Conservation (phyloP, 2,797 vertebrate species). For the Enteromius afrohamiltoni region DNA sequence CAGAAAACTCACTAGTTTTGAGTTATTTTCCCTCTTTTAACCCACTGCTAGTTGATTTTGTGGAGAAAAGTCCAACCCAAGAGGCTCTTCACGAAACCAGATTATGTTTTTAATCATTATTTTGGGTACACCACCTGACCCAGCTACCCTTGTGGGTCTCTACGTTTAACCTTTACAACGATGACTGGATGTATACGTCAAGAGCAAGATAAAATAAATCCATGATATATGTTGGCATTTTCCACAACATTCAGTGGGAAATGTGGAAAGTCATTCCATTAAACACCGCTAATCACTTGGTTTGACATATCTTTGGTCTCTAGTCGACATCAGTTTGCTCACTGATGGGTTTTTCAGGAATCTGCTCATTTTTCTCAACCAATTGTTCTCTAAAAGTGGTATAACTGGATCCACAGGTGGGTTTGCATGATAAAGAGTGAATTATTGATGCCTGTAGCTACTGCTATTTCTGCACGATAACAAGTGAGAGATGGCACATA, state of each 20-base stretch:
- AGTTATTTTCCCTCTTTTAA: slow-evolving; percentile 9
- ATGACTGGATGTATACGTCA: not conserved
- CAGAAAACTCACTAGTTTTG: slow-evolving; percentile 4
- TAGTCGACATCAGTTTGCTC: slow-evolving; percentile 31
- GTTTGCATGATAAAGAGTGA: slow-evolving; percentile 41
- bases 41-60: not conserved
- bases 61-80: not conserved
- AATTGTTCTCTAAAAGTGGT: not conserved
- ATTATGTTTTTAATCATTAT: slow-evolving; percentile 5
- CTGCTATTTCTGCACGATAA: not conserved
- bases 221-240: not conserved
- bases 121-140: not conserved
- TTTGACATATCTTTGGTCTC: slow-evolving; percentile 11
- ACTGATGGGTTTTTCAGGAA: slow-evolving; percentile 4
- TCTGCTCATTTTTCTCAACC: not conserved
- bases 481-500: not conserved
- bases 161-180: not conserved
- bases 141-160: not conserved
- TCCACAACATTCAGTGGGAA: not conserved
- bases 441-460: slow-evolving; percentile 11
- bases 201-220: not conserved
- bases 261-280: not conserved
- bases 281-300: not conserved
- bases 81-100: not conserved
- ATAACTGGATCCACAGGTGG: slow-evolving; percentile 35